These are phyloP conservation scores for Phalacrocorax brasilianus DNA, from an alignment of 2,113 vertebrate genomes.

Conservation along the genomic window DNA sequence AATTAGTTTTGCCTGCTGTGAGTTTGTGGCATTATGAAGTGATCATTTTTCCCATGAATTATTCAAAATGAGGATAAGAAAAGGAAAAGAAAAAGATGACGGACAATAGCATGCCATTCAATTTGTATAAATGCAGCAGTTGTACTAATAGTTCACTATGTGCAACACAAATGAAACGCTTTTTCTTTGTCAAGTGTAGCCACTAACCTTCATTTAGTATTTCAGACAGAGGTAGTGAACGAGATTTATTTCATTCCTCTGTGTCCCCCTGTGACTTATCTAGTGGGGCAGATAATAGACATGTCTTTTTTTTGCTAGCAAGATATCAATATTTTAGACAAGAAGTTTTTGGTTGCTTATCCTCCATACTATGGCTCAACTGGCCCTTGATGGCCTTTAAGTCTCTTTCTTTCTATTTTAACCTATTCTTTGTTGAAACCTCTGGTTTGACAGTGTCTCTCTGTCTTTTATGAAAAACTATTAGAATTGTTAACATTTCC, in stretches of 20 bases:
- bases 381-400: conserved; percentile 22
- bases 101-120: conserved; percentile 69
- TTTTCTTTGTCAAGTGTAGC: conserved; percentile 45
- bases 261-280: conserved; percentile 12
- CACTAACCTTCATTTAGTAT: conserved; percentile 50
- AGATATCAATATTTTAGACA: conserved; percentile 11
- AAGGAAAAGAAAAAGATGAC: conserved; percentile 51
- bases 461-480: conserved; percentile 51
- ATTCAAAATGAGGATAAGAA: conserved; percentile 79
- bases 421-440: conserved; percentile 55
- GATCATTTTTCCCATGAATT: conserved; percentile 82
- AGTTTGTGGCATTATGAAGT: conserved; percentile 79
- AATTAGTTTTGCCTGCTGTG: conserved; percentile 84
- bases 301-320: neutral
- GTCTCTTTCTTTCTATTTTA: conserved; percentile 14
- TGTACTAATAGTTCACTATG: conserved; percentile 42
- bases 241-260: conserved; percentile 16
- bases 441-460: conserved; percentile 46
- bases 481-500: conserved; percentile 67
- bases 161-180: conserved; percentile 25
- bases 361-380: neutral
- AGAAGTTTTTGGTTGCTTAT: conserved; percentile 2
- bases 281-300: conserved; percentile 17
- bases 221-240: conserved; percentile 15
- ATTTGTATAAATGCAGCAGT: conserved; percentile 66